Base-by-base conservation (phyloP, 2,113 vertebrate species). In the Chaetops frenatus region DNA sequence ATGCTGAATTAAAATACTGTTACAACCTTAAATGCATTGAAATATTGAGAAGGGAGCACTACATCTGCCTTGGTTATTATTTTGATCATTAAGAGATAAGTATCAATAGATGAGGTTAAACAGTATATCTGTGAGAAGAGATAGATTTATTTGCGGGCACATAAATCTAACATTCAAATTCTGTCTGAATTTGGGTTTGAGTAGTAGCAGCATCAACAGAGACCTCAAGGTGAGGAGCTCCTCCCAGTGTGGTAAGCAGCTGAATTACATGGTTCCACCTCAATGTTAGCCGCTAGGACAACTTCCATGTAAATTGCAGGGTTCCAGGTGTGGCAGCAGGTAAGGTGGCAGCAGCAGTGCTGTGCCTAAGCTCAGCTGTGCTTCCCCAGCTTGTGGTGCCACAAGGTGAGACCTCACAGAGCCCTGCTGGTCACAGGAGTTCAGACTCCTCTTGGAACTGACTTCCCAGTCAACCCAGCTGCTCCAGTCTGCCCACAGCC, bases 311-410 rank as follows among this genome's bases (percentile, higher is more conserved):
- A 2, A 8, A 24, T 11, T 4, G 3, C 23, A 8, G 48, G n/a
- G 38, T 47, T 86, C 40, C 48, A 81, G 47, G 54, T 80, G 40
- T 84, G 67, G 73, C 22, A 36, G 1, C 1, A 47, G 15, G 16
- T 15, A 7, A 53, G 42, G 21, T 3, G 31, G 65, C 38, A 42
- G 35, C 21, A 7, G 38, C 0, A 0, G n/a, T 35, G 24, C n/a
- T 6, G 1, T 66, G 18, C 10, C 48, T 8, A 6, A 36, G 53
- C 66, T 50, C n/a, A 61, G 61, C 66, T 61, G n/a, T 29, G 54
- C 50, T 91, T 47, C 33, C 42, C 11, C 3, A 47, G 42, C 22
- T 1, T 0, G 3, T 22, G 22, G 6, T 45, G 64, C 60, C 20
- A 1, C 25, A 19, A 54, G 56, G 53, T 35, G 51, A 74, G 86